These are phyloP conservation scores for Apaloderma vittatum DNA, from an alignment of 2,113 vertebrate genomes.

Conservation along the genomic window DNA sequence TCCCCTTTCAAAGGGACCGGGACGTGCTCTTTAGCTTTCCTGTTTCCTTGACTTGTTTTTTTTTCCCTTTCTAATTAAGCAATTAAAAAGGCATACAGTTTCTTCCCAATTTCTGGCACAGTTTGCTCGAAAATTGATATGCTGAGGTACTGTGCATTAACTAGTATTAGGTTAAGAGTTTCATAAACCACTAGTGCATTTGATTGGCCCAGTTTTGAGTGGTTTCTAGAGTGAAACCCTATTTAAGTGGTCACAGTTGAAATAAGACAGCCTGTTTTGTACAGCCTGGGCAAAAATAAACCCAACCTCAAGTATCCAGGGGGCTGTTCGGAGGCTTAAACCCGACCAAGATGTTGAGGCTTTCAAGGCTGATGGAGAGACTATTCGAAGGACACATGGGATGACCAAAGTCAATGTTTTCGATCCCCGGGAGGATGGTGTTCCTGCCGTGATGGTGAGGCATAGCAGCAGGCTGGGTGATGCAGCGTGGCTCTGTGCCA, in stretches of 20 bases:
- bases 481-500: background rate
- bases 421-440: background rate
- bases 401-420: background rate
- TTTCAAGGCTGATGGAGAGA: background rate
- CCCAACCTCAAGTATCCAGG: background rate
- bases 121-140: background rate
- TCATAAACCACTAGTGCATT: background rate
- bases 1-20: background rate
- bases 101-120: conserved; percentile 29
- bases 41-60: conserved; percentile 5
- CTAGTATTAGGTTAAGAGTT: background rate
- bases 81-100: conserved; percentile 6
- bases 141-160: background rate
- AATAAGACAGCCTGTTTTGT: background rate
- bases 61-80: conserved; percentile 17
- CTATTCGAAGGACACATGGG: background rate
- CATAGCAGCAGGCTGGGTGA: background rate
- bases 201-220: background rate
- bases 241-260: background rate
- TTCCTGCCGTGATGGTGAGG: background rate
- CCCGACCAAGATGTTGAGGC: background rate
- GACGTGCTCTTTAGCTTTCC: background rate
- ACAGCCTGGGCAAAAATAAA: background rate
- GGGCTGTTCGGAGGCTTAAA: background rate
- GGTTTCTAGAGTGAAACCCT: background rate